Evolutionary conservation across 2,888 invertebrate genomes (phyloP).

Genomic region (Drosophila antonietae): DNA sequence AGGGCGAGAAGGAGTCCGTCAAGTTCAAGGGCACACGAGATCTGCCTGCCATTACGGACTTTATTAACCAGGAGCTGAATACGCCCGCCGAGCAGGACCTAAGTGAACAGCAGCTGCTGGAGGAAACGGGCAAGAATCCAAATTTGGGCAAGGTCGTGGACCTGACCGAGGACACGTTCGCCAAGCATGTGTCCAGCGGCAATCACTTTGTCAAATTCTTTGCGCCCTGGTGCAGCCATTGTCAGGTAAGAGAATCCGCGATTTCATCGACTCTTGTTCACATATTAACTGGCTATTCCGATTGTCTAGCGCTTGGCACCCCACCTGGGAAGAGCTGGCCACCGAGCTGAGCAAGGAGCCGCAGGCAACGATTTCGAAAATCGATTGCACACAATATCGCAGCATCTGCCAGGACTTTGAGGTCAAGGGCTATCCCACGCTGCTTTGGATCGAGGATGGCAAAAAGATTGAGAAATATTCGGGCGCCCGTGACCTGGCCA

Average conservation of each 20-base stretch:
- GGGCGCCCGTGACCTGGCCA: slow-evolving; percentile 88
- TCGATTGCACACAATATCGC: slow-evolving; percentile 93
- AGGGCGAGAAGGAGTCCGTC: slow-evolving; percentile 88
- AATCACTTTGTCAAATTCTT: slow-evolving; percentile 96
- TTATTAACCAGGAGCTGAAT: slow-evolving; percentile 90
- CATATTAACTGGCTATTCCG: slow-evolving; percentile 81
- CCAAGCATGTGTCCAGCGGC: slow-evolving; percentile 89
- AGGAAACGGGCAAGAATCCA: slow-evolving; percentile 39
- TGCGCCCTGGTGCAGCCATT: slow-evolving; percentile 96
- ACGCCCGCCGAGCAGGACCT: slow-evolving; percentile 55
- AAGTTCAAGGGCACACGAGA: slow-evolving; percentile 93
- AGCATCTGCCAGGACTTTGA: slow-evolving; percentile 91
- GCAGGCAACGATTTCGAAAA: slow-evolving; percentile 90
- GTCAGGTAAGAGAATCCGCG: slow-evolving; percentile 86
- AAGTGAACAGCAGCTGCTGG: slow-evolving; percentile 18
- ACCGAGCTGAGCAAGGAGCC: slow-evolving; percentile 88
- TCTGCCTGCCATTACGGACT: slow-evolving; percentile 90
- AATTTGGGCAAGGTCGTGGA: slow-evolving; percentile 86
- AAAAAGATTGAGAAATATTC: slow-evolving; percentile 92
- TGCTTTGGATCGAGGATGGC: slow-evolving; percentile 95
- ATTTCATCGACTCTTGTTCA: neutral
- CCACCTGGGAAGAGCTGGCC: slow-evolving; percentile 93
- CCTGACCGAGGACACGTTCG: slow-evolving; percentile 91
- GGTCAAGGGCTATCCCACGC: slow-evolving; percentile 94
- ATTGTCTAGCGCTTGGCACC: slow-evolving; percentile 88